A percentile compares a stretch with the other conserved stretches of the same genome.
phyloP scores from a whole-genome alignment of 2,113 vertebrate genomes.

The Patagioenas fasciata region DNA sequence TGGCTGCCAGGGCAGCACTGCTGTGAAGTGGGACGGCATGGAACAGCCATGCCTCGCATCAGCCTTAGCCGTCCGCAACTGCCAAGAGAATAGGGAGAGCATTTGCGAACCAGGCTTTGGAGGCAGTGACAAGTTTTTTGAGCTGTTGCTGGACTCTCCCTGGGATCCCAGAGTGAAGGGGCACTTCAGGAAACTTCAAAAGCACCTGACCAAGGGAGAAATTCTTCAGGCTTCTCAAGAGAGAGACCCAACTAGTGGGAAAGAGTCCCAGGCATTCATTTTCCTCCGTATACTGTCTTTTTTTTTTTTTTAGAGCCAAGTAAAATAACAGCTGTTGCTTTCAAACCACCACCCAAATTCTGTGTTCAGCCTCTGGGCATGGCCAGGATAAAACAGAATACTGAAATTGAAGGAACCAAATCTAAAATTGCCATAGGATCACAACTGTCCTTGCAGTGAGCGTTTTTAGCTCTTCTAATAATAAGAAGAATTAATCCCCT shows the following conservation, averaged over 20 bases:
- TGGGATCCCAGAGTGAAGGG: not conserved
- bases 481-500: not conserved
- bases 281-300: not conserved
- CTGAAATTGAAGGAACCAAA: not conserved
- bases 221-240: not conserved
- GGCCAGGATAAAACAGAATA: not conserved
- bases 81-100: not conserved
- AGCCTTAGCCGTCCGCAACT: accelerated
- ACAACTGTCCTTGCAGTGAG: not conserved
- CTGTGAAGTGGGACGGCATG: not conserved
- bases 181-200: not conserved
- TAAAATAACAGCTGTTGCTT: not conserved
- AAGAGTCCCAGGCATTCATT: not conserved
- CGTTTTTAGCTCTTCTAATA: not conserved
- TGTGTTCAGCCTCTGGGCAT: not conserved
- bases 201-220: not conserved
- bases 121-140: not conserved
- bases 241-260: not conserved
- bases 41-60: not conserved
- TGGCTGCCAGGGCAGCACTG: not conserved
- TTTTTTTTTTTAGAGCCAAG: not conserved
- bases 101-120: not conserved
- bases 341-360: not conserved
- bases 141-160: not conserved
- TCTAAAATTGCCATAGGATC: not conserved